Base-by-base conservation (phyloP, 2,888 invertebrate species). In the Agrypnus murinus region DNA sequence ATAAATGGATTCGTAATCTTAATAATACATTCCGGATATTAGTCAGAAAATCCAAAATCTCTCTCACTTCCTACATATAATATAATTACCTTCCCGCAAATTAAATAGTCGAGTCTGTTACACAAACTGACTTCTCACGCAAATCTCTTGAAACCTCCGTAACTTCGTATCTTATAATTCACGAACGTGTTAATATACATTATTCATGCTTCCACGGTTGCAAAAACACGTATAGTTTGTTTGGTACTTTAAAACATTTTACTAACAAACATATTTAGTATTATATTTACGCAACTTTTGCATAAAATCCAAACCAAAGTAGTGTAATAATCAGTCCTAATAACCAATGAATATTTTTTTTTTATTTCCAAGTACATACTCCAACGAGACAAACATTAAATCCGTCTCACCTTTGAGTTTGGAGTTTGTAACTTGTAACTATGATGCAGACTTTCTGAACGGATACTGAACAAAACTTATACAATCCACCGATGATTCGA, bases 171-270 rank as follows among this genome's bases (percentile, higher is more conserved):
- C 32, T 50, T 50, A 32, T 50, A 50, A 50, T 50, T 50, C 32
- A 50, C 31, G 50, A 50, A 50, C 25, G 50, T 50, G 50, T 50
- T 50, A 50, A 50, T 50, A 50, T 50, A 50, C 50, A 50, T 50
- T 50, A 50, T 50, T 50, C 50, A 50, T 50, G 50, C 50, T 50
- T 19, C 19, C 31, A 32, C 25, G 31, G 50, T 50, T 31, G 50
- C 50, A 50, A 50, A n/a, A 50, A 50, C 50, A 50, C 50, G 50
- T 31, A 50, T 31, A 50, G 9, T 25, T 50, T 50, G 31, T 32
- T 50, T 50, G 31, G 12, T 50, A 32, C 50, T 6, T 25, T 5
- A 2, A 25, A 25, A 25, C 25, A 25, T 25, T 25, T 25, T 25
- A 25, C 5, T 25, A 3, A 25, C 25, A 2, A 3, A 25, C 25